These are phyloP conservation scores for Neogale vison DNA, from an alignment of 2,113 vertebrate species.

Conservation along the genomic window DNA sequence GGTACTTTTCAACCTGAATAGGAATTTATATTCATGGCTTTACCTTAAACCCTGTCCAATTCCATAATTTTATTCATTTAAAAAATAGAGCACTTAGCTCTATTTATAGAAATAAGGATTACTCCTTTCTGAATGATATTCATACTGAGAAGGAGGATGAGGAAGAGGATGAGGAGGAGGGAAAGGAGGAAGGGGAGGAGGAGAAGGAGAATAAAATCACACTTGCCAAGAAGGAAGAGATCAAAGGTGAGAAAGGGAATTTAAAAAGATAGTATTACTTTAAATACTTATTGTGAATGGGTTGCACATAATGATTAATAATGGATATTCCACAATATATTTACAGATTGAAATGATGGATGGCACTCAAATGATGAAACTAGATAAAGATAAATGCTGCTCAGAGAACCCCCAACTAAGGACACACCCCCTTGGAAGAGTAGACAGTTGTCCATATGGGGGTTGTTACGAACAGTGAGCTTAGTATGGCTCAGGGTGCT, in stretches of 20 bases:
- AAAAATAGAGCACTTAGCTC: not conserved
- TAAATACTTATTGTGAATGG: not conserved
- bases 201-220: not conserved
- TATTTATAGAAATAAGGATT: not conserved
- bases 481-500: not conserved
- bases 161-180: not conserved
- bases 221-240: not conserved
- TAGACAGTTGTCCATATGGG: accelerated
- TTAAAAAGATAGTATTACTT: not conserved
- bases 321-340: not conserved
- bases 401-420: not conserved
- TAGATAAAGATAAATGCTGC: not conserved
- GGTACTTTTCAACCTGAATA: not conserved
- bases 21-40: not conserved
- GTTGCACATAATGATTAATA: not conserved
- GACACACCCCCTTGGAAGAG: not conserved
- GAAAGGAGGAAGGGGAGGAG: not conserved
- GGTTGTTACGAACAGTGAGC: not conserved
- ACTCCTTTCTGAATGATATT: not conserved
- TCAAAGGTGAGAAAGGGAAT: not conserved
- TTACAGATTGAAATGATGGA: not conserved
- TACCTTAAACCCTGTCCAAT: not conserved
- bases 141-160: not conserved
- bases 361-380: not conserved
- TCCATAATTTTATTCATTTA: not conserved